Evolutionary conservation across 2,113 vertebrate genomes (phyloP).

Genomic region (Catharus fuscescens): DNA sequence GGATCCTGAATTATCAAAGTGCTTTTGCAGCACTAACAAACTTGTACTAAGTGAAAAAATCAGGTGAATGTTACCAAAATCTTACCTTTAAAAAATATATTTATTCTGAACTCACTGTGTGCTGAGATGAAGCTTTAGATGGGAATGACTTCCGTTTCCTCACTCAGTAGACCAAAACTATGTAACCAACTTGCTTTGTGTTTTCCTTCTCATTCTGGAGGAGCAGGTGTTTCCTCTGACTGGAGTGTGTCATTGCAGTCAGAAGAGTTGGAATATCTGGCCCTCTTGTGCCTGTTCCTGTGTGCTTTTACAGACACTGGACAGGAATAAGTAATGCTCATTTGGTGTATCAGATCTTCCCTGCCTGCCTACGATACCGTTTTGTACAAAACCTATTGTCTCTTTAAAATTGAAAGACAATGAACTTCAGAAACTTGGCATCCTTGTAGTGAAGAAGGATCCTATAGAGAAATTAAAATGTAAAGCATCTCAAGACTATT

Average conservation of each 20-base stretch:
- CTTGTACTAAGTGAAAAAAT: neutral
- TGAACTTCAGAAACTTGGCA: neutral
- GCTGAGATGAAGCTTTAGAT: neutral
- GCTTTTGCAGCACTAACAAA: neutral
- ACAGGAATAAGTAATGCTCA: neutral
- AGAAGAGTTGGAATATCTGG: neutral
- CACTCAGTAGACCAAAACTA: neutral
- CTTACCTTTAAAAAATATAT: neutral
- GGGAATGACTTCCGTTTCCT: neutral
- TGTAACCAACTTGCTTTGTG: neutral
- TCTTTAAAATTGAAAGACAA: neutral
- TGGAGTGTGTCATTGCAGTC: neutral
- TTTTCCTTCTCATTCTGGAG: neutral
- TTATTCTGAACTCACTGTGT: neutral
- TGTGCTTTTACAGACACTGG: neutral
- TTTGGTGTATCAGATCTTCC: neutral
- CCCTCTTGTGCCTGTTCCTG: neutral
- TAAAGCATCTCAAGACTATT: neutral
- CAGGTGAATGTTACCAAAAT: neutral
- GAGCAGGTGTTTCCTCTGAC: neutral
- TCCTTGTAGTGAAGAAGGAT: neutral
- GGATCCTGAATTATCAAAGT: neutral
- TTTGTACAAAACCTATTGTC: neutral
- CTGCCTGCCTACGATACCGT: neutral
- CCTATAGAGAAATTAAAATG: constrained; percentile 22